Evolutionary conservation across 2,113 vertebrate genomes (phyloP), one percentile per base, ranked within the genome.

Genomic region (Noturus placidus): DNA sequence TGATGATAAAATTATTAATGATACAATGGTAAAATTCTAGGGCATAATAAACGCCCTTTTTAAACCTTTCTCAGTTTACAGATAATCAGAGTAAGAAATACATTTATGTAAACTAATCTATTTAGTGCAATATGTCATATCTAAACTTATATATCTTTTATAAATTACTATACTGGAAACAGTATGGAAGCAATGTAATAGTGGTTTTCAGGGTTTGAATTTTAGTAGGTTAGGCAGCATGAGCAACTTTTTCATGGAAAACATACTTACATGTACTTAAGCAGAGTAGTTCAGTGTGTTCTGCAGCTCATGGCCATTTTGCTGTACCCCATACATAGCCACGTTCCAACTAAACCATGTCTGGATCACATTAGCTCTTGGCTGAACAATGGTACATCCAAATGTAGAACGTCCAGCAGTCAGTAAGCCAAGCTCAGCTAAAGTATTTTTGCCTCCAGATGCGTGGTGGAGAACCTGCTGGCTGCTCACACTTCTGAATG

Each of bases 261-360:
- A 33, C 52, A 88, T 88, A 90, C 89, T 88, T 67, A 90, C 89
- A 85, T 82, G 82, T 82, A 67, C 79, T 88, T 17, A 65, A 57
- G 56, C 25, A 84, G 74, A 74, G 80, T 70, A 57, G 81, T 80
- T 86, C 54, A 88, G 30, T 50, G 42, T 57, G 15, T 80, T 52
- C 33, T 46, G 38, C 80, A 82, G 52, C 82, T 85, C 69, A 52
- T 87, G 79, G 61, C 59, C 86, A 86, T 83, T 59, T 78, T 54
- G 56, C 65, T 69, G 57, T 27, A 86, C 79, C 46, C 69, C 69
- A 54, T 46, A 65, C 69, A 61, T 63, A 83, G 35, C 70, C 59
- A 7, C 35, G 33, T 27, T 20, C 67, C 78, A 70, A 33, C 63
- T 78, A 83, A 88, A 77, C 30, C 84, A 83, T 74, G 87, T 83